Evolutionary conservation across 2,888 invertebrate genomes (phyloP).

Genomic region (Sepiola atlantica): DNA sequence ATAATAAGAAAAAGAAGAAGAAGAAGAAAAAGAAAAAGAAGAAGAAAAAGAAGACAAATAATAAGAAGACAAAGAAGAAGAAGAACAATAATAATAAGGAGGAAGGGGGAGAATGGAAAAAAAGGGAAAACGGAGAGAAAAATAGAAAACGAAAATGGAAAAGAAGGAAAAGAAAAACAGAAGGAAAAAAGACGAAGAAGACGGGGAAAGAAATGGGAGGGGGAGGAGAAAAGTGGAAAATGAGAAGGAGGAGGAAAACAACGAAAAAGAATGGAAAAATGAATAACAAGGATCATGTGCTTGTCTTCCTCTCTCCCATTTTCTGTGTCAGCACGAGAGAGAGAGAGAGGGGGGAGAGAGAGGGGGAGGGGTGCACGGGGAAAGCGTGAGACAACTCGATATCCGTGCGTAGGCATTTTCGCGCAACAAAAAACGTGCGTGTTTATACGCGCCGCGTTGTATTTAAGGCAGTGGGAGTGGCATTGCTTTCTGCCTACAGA

Average conservation of each 20-base stretch:
- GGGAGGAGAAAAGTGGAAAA: neutral
- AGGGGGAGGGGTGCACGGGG: neutral
- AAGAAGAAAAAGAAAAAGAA: no score
- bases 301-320: no score
- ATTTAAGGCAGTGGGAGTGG: neutral
- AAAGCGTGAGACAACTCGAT: no score
- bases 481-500: neutral
- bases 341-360: neutral
- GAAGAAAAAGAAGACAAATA: no score
- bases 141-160: no score
- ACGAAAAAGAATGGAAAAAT: neutral
- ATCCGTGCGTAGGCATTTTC: no score
- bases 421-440: no score
- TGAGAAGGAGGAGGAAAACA: neutral
- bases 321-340: neutral
- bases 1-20: no score
- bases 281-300: neutral
- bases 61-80: no score
- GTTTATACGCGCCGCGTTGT: neutral
- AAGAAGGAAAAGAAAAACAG: neutral
- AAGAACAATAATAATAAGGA: no score
- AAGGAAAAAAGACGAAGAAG: neutral
- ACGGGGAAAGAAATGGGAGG: neutral
- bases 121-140: no score
- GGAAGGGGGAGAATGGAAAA: no score